A percentile compares a stretch with the other conserved stretches of the same genome.
phyloP scores from a whole-genome alignment of 2,888 invertebrate genomes.

The Acronicta psi region DNA sequence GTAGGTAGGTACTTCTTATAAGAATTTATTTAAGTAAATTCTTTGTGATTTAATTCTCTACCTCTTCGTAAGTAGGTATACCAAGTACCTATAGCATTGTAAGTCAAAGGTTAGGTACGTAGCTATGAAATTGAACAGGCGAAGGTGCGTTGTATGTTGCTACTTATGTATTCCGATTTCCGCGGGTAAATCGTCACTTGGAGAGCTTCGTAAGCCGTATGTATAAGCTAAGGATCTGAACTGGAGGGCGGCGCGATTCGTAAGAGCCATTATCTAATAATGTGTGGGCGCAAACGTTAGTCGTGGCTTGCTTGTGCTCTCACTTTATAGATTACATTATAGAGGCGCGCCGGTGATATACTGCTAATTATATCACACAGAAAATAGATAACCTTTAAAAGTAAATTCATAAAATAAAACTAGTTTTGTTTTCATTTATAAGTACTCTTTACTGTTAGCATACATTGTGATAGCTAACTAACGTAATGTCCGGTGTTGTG shows the following conservation, averaged over 20 bases:
- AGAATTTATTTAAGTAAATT: too few species aligned
- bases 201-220: constrained; percentile 15
- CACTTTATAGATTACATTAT: background rate
- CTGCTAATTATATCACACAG: background rate
- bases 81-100: too few species aligned
- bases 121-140: background rate
- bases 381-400: background rate
- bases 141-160: too few species aligned
- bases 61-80: too few species aligned
- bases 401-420: background rate
- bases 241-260: background rate
- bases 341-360: background rate
- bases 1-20: too few species aligned
- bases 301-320: background rate
- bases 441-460: constrained; percentile 2
- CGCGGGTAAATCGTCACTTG: constrained; percentile 22
- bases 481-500: constrained; percentile 49
- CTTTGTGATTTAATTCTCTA: too few species aligned
- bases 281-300: background rate
- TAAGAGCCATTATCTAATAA: background rate
- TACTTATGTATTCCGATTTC: background rate
- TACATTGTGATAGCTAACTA: constrained; percentile 21
- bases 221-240: background rate
- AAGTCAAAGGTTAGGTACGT: background rate
- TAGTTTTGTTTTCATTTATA: background rate